Conservation (phyloP, 2,113 vertebrate genomes). For the Tretioscincus oriximinensis region DNA sequence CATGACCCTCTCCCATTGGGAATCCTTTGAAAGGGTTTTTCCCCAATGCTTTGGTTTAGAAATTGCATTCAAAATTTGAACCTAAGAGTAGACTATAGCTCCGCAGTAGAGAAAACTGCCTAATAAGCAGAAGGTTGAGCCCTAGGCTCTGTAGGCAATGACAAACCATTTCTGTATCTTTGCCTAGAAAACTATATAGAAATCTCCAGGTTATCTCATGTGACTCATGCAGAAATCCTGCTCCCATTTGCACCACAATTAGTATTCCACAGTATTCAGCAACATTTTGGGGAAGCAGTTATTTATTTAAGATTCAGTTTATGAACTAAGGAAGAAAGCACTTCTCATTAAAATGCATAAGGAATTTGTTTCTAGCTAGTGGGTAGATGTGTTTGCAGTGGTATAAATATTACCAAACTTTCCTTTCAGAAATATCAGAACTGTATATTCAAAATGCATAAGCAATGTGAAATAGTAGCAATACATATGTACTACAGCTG, state of each 20-base stretch:
- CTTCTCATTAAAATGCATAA: background rate
- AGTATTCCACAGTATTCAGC: background rate
- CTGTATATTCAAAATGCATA: conserved; percentile 15
- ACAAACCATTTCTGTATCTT: no score
- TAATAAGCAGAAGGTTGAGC: no score
- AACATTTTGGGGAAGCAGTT: background rate
- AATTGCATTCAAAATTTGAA: background rate
- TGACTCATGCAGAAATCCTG: background rate
- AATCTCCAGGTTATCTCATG: background rate
- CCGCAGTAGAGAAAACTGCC: no score
- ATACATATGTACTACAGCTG: background rate
- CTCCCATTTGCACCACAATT: background rate
- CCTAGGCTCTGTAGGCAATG: background rate
- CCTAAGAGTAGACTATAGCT: background rate
- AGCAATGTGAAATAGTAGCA: background rate
- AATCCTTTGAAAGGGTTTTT: background rate
- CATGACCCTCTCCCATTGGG: background rate
- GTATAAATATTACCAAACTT: conserved; percentile 2
- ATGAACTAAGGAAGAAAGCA: background rate
- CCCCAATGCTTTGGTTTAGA: background rate
- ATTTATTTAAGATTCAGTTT: background rate
- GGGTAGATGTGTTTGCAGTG: conserved; percentile 1
- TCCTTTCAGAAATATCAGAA: conserved; percentile 12
- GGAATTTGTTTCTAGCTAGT: background rate
- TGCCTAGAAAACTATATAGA: no score